phyloP scores from a whole-genome alignment of 2,797 vertebrate genomes.

The Leontopithecus rosalia region DNA sequence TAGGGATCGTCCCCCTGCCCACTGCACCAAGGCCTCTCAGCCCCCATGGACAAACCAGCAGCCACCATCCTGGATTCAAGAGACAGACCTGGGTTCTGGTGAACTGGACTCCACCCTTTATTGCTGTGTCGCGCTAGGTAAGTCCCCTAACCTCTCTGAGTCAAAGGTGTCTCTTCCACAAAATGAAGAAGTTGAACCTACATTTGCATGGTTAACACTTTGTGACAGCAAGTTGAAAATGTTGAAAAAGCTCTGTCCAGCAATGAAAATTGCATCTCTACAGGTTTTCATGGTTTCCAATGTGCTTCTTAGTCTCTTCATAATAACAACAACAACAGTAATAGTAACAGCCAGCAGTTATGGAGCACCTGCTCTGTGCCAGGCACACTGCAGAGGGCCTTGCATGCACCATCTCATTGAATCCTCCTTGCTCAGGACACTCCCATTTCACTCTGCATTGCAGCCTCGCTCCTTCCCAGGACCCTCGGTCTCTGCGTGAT shows the following conservation, averaged over 20 bases:
- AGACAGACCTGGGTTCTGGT: not conserved
- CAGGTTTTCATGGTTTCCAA: not conserved
- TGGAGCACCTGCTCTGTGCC: not conserved
- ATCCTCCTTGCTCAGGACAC: not conserved
- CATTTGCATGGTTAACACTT: not conserved
- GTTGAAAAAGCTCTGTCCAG: not conserved
- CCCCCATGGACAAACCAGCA: accelerated
- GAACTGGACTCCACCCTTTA: not conserved
- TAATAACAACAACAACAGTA: not conserved
- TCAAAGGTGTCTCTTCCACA: not conserved
- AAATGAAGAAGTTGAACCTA: not conserved
- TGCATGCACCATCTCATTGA: not conserved
- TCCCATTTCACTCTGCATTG: not conserved
- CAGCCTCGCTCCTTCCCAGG: not conserved
- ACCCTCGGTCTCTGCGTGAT: not conserved
- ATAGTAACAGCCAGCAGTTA: not conserved
- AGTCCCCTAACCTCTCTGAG: not conserved
- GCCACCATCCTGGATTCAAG: not conserved
- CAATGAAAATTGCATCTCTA: not conserved
- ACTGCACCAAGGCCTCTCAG: not conserved
- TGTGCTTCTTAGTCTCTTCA: not conserved
- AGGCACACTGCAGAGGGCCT: not conserved
- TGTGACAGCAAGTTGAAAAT: not conserved
- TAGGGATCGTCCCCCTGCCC: not conserved
- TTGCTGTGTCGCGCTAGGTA: not conserved